A percentile compares a stretch with the other conserved stretches of the same genome.
Evolutionary conservation across 1,140 invertebrate genomes (phyloP).

Genomic region (Sitophilus oryzae): DNA sequence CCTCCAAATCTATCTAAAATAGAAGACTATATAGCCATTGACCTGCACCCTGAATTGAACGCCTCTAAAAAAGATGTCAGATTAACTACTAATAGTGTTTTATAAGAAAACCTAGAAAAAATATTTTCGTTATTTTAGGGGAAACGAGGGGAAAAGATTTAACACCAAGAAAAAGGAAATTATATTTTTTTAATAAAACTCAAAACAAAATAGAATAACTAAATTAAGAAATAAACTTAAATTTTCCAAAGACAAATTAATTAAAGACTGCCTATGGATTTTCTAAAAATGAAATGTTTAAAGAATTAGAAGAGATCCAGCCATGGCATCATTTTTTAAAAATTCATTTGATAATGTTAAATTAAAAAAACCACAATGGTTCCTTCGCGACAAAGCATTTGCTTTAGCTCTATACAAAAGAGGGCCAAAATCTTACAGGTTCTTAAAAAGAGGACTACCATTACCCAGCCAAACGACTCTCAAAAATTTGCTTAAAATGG

Average conservation of each 20-base stretch:
- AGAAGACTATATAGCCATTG: too few species aligned
- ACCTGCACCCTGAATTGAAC: too few species aligned
- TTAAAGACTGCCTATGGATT: constrained; percentile 4
- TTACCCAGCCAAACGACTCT: too few species aligned
- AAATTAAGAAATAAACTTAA: constrained; percentile 1
- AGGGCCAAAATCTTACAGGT: too few species aligned
- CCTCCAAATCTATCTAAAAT: too few species aligned
- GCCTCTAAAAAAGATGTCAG: too few species aligned
- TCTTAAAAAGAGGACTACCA: too few species aligned
- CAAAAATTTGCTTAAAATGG: too few species aligned
- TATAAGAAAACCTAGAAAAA: background rate
- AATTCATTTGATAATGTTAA: background rate
- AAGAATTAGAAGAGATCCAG: background rate
- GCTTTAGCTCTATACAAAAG: constrained; percentile 2
- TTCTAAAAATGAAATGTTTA: constrained; percentile 1
- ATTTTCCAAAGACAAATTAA: background rate
- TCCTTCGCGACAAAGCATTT: background rate
- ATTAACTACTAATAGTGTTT: too few species aligned
- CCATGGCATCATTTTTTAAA: background rate
- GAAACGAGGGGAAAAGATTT: constrained; percentile 1
- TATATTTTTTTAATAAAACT: too few species aligned
- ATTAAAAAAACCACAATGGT: background rate
- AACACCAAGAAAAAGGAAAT: background rate
- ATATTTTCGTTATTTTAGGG: background rate
- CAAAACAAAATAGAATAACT: background rate